Evolutionary conservation across 2,797 vertebrate species (phyloP).

Genomic region (Pseudocheirus occidentalis): DNA sequence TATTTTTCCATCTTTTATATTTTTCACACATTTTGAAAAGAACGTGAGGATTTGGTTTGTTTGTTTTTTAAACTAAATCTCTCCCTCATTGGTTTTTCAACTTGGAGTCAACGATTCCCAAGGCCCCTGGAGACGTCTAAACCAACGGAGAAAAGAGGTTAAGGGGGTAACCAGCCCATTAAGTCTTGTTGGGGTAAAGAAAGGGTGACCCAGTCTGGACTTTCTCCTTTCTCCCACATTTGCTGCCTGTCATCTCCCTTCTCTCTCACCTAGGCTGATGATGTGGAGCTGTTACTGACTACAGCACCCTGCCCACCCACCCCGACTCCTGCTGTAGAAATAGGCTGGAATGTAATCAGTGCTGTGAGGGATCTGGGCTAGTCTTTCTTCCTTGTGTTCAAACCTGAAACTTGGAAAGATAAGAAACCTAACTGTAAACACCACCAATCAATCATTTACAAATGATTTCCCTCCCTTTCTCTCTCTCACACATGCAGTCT

Average conservation of each 20-base stretch:
- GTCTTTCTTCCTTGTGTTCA: not conserved
- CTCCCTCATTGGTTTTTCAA: not conserved
- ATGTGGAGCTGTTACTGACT: not conserved
- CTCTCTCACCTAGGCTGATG: not conserved
- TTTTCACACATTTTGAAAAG: not conserved
- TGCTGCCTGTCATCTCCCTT: not conserved
- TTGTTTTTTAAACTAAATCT: not conserved
- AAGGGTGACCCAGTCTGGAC: not conserved
- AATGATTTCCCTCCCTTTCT: not conserved
- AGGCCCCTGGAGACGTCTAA: not conserved
- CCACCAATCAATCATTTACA: conserved; percentile 21
- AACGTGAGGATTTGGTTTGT: not conserved
- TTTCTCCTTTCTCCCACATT: not conserved
- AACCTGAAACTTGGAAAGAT: not conserved
- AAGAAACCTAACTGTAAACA: conserved; percentile 30
- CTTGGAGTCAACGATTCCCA: not conserved
- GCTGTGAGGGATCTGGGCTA: not conserved
- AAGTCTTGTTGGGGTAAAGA: not conserved
- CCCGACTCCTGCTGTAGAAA: not conserved
- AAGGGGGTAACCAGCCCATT: not conserved
- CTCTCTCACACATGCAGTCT: not conserved
- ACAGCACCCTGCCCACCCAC: not conserved
- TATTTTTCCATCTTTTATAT: not conserved
- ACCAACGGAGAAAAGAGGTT: not conserved
- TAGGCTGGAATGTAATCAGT: not conserved